Conservation (phyloP, 2,797 vertebrate genomes). For the Threskiornis aethiopicus region DNA sequence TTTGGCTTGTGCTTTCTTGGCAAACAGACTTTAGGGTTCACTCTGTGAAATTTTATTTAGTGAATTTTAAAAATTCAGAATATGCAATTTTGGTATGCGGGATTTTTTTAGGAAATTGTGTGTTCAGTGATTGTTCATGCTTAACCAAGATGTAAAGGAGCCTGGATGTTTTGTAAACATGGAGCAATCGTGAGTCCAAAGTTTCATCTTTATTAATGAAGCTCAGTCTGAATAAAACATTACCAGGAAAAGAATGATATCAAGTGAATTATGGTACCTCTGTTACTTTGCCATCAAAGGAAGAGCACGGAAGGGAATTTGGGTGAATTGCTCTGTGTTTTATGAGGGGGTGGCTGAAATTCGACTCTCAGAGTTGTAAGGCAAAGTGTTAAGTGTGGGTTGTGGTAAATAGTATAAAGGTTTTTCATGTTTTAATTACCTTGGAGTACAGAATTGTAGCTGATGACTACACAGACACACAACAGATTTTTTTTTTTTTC, state of each 20-base stretch:
- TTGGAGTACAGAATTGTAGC: neutral
- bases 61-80: slow-evolving; percentile 65
- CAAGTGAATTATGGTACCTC: slow-evolving; percentile 13
- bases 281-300: slow-evolving; percentile 11
- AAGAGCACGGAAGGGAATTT: neutral
- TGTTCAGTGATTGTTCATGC: slow-evolving; percentile 13
- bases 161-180: slow-evolving; percentile 70
- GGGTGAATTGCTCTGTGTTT: neutral
- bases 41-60: slow-evolving; percentile 42
- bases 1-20: slow-evolving; percentile 59
- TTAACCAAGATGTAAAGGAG: slow-evolving; percentile 45
- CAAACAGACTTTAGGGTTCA: slow-evolving; percentile 52
- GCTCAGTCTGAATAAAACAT: slow-evolving; percentile 57
- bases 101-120: slow-evolving; percentile 44
- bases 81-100: slow-evolving; percentile 33
- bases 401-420: neutral
- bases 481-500: neutral
- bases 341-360: neutral
- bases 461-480: neutral
- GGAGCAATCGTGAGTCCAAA: slow-evolving; percentile 68
- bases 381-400: neutral
- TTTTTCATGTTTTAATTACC: neutral
- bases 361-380: neutral
- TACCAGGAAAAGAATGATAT: slow-evolving; percentile 53
- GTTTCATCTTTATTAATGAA: slow-evolving; percentile 68